phyloP scores from a whole-genome alignment of 2,797 vertebrate genomes.

The Enteromius argenteus region DNA sequence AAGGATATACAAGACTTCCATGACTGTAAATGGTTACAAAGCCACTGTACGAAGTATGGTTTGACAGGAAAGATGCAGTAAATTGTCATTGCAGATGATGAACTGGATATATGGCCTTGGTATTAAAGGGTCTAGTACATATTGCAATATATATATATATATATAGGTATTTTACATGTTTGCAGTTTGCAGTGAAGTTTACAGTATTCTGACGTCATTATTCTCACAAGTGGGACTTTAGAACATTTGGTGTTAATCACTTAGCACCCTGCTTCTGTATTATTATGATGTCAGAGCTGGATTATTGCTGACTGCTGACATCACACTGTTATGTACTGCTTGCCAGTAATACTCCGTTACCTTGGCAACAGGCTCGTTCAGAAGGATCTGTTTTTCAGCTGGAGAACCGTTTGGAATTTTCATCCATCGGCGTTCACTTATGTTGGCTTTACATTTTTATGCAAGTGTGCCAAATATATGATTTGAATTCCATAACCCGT shows the following conservation, averaged over 20 bases:
- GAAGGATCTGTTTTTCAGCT: not conserved
- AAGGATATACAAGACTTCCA: not conserved
- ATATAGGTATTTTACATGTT: not conserved
- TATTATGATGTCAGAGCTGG: slow-evolving; percentile 11
- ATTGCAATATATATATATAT: not conserved
- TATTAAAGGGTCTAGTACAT: not conserved
- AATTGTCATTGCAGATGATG: not conserved
- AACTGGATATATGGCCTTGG: not conserved
- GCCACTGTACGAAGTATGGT: slow-evolving; percentile 2
- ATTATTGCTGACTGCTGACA: slow-evolving; percentile 32
- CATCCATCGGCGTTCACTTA: not conserved
- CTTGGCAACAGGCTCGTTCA: slow-evolving; percentile 21
- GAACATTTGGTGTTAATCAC: slow-evolving; percentile 33
- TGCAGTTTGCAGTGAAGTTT: not conserved
- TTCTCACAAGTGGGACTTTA: slow-evolving; percentile 28
- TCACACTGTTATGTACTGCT: slow-evolving; percentile 23
- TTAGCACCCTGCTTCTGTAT: not conserved
- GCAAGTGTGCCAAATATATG: not conserved
- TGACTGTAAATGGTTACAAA: not conserved
- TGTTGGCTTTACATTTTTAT: not conserved
- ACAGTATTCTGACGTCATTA: slow-evolving; percentile 55
- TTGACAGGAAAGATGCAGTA: not conserved
- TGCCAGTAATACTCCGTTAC: slow-evolving; percentile 16
- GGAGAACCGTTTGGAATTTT: not conserved
- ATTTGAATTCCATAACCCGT: not conserved